Percentiles rank a stretch among this genome's conserved stretches.
These are phyloP conservation scores for Drosophila borealis DNA, from an alignment of 2,888 invertebrate species.

Conservation along the genomic window DNA sequence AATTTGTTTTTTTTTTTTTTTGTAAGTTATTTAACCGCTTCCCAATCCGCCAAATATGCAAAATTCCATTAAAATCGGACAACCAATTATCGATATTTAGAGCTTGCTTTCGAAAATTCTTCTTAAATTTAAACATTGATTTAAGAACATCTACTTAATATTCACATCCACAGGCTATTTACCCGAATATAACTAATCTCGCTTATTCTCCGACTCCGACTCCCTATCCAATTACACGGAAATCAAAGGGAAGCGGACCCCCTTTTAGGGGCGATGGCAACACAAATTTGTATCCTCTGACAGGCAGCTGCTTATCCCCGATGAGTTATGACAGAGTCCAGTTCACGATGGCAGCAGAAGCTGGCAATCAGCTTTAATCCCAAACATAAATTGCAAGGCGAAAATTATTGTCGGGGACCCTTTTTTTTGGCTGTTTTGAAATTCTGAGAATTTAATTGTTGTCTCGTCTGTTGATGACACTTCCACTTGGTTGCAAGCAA, in stretches of 20 bases:
- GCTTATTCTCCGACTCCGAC: neutral
- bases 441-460: slow-evolving; percentile 41
- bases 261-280: neutral
- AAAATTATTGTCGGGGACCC: slow-evolving; percentile 18
- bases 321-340: slow-evolving; percentile 19
- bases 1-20: too few relatives aligned
- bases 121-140: too few relatives aligned
- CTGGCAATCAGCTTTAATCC: slow-evolving; percentile 6
- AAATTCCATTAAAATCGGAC: too few relatives aligned
- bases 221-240: neutral
- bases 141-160: too few relatives aligned
- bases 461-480: slow-evolving; percentile 60
- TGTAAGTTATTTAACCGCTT: too few relatives aligned
- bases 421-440: neutral
- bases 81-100: too few relatives aligned
- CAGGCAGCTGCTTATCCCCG: slow-evolving; percentile 14
- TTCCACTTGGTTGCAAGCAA: slow-evolving; percentile 46
- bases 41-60: too few relatives aligned
- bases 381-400: slow-evolving; percentile 36
- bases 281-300: slow-evolving; percentile 10
- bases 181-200: neutral
- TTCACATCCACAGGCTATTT: neutral
- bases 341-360: neutral
- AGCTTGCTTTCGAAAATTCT: too few relatives aligned
- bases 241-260: neutral